Conservation (phyloP, 2,888 invertebrate species). For the Thyatira batis region DNA sequence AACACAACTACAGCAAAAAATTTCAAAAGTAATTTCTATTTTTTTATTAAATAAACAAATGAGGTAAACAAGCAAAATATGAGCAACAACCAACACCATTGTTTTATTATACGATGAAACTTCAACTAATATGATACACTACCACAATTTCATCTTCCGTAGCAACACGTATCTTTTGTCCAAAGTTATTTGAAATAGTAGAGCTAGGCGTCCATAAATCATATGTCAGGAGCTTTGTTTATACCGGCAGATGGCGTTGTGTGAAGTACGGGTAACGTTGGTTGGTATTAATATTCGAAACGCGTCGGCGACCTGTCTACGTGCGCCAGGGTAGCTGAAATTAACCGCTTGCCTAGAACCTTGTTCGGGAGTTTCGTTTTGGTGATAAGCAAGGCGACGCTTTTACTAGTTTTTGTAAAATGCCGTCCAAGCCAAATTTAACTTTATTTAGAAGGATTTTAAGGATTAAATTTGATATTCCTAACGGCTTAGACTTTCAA, state of each 20-base stretch:
- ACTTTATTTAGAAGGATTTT: neutral
- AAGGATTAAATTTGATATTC: too few relatives aligned
- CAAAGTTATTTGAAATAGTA: constrained; percentile 22
- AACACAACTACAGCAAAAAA: too few relatives aligned
- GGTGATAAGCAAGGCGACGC: constrained; percentile 5
- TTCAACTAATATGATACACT: constrained; percentile 1
- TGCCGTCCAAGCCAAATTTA: neutral
- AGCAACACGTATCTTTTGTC: constrained; percentile 12
- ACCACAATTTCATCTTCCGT: constrained; percentile 7
- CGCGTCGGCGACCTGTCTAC: constrained; percentile 32
- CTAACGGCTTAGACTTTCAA: too few relatives aligned
- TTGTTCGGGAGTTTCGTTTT: neutral
- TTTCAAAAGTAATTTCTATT: too few relatives aligned
- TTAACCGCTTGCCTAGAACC: constrained; percentile 22
- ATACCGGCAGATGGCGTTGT: constrained; percentile 25
- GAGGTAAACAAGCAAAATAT: neutral
- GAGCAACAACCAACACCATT: neutral
- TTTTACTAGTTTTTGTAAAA: neutral
- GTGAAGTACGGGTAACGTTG: constrained; percentile 3
- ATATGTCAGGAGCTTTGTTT: constrained; percentile 33
- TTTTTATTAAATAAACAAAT: too few relatives aligned
- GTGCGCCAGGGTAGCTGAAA: constrained; percentile 27
- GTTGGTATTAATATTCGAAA: constrained; percentile 37
- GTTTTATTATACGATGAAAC: neutral
- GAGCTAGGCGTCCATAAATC: constrained; percentile 29